phyloP scores from a whole-genome alignment of 2,797 vertebrate genomes.

The Scyliorhinus canicula region DNA sequence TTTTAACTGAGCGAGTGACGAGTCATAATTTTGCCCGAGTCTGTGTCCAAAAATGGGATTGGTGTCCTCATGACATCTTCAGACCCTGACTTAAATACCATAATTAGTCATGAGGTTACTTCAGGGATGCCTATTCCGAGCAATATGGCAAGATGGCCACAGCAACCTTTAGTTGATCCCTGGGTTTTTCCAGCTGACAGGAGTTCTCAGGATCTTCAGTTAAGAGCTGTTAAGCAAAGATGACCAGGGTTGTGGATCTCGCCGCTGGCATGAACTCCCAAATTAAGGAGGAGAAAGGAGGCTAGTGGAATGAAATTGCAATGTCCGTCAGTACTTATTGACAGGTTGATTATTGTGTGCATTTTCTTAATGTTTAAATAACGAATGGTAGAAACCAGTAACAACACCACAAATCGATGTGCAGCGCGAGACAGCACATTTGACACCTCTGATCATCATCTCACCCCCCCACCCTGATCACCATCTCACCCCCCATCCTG shows the following conservation, averaged over 20 bases:
- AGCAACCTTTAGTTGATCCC: background rate
- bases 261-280: background rate
- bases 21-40: background rate
- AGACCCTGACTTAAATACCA: background rate
- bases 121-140: background rate
- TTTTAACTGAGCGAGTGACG: background rate
- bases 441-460: background rate
- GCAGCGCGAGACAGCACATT: background rate
- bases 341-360: background rate
- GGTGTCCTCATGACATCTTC: background rate
- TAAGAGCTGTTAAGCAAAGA: background rate
- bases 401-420: background rate
- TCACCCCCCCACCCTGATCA: too few relatives aligned
- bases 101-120: background rate
- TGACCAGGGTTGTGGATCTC: background rate
- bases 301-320: background rate
- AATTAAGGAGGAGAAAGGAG: background rate
- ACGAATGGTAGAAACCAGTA: background rate
- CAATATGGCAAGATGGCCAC: background rate
- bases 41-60: background rate
- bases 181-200: background rate
- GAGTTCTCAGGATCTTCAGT: background rate
- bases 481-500: too few relatives aligned
- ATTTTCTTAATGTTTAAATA: background rate
- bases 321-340: background rate